These are phyloP conservation scores for Sylvia borin DNA, from an alignment of 2,797 vertebrate species.

Conservation along the genomic window DNA sequence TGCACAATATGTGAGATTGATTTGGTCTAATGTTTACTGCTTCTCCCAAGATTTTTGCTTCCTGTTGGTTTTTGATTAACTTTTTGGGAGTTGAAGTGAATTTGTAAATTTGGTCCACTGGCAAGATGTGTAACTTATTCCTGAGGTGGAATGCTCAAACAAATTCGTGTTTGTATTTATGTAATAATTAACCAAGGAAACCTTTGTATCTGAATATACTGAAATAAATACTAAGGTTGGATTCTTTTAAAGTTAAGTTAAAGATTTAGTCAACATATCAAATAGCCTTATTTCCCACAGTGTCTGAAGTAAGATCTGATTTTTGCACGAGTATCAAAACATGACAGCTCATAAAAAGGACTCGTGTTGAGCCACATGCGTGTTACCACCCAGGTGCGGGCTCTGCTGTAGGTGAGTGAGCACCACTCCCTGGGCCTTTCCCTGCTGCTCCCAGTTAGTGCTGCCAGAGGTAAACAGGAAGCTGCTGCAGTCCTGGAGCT, in stretches of 20 bases:
- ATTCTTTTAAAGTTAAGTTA: neutral
- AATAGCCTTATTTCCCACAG: neutral
- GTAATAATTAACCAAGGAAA: conserved; percentile 26
- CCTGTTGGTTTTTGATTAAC: neutral
- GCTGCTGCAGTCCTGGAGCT: neutral
- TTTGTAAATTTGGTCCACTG: neutral
- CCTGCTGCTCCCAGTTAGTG: neutral
- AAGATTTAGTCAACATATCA: neutral
- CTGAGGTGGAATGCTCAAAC: neutral
- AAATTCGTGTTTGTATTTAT: neutral
- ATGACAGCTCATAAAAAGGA: neutral
- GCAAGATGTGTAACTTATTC: neutral
- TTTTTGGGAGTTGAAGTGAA: neutral
- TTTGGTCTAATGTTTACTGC: neutral
- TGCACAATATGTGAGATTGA: fast-evolving
- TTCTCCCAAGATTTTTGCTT: neutral
- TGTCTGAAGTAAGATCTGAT: neutral
- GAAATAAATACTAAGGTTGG: neutral
- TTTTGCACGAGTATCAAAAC: neutral
- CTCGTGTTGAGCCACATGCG: neutral
- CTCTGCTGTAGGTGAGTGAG: neutral
- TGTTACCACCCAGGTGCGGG: neutral
- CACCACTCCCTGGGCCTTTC: neutral
- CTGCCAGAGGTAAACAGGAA: neutral
- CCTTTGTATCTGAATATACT: neutral